A percentile compares a stretch with the other conserved stretches of the same genome.
Evolutionary conservation across 2,888 invertebrate species (phyloP).

Genomic region (Philhelius pedissequus): DNA sequence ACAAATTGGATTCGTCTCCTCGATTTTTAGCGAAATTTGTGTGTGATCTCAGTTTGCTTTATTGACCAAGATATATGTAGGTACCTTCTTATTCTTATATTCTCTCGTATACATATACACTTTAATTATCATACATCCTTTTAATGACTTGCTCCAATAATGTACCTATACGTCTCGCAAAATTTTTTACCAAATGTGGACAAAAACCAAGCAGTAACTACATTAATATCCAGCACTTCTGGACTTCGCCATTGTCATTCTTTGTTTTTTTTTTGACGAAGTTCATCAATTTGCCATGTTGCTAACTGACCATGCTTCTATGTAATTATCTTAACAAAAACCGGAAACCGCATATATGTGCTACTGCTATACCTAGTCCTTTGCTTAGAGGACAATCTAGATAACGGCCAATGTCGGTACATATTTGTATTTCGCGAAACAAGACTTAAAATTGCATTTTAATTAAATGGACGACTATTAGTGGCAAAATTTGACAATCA

Average conservation of each 20-base stretch:
- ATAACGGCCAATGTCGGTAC: conserved; percentile 65
- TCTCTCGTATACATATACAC: too few species aligned
- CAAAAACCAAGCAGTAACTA: too few species aligned
- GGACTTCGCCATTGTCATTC: conserved; percentile 2
- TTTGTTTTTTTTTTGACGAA: conserved; percentile 23
- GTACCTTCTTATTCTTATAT: too few species aligned
- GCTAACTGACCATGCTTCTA: conserved; percentile 53
- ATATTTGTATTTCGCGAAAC: conserved; percentile 66
- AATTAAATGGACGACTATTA: conserved; percentile 77
- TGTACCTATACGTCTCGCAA: too few species aligned
- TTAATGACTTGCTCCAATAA: too few species aligned
- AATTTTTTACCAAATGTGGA: too few species aligned
- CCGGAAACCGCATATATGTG: conserved; percentile 32
- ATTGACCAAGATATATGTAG: too few species aligned
- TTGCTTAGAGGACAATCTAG: conserved; percentile 46
- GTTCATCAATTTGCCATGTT: conserved; percentile 54
- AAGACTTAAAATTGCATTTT: conserved; percentile 76
- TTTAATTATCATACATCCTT: too few species aligned
- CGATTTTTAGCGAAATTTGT: too few species aligned
- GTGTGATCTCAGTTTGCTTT: too few species aligned
- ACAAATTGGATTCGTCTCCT: too few species aligned
- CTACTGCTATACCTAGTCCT: background rate
- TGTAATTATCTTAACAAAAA: conserved; percentile 52
- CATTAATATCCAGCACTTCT: conserved; percentile 38
- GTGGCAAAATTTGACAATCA: conserved; percentile 72